Conservation (phyloP, 2,113 vertebrate species). For the Gambusia holbrooki region DNA sequence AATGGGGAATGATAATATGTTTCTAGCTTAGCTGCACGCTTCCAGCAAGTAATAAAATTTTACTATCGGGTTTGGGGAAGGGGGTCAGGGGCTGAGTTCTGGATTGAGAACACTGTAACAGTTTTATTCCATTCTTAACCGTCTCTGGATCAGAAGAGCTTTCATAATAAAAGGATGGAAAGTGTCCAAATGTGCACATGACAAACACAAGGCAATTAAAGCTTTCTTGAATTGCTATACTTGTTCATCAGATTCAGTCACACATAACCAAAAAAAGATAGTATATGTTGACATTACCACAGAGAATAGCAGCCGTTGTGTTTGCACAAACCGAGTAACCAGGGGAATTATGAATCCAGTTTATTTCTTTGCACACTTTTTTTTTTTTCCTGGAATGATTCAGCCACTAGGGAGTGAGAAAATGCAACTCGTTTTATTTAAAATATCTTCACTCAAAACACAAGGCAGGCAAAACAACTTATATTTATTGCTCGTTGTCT, state of each 20-base stretch:
- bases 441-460: constrained; percentile 56
- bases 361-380: constrained; percentile 46
- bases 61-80: constrained; percentile 11
- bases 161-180: constrained; percentile 25
- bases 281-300: constrained; percentile 24
- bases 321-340: constrained; percentile 22
- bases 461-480: constrained; percentile 43
- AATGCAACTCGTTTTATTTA: constrained; percentile 53
- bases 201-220: constrained; percentile 9
- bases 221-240: constrained; percentile 49
- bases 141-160: constrained; percentile 28
- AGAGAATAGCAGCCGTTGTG: constrained; percentile 35
- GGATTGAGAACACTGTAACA: constrained; percentile 21
- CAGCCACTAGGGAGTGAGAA: constrained; percentile 17
- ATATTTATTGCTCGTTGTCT: constrained; percentile 61
- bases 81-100: constrained; percentile 3
- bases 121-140: constrained; percentile 29
- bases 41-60: constrained; percentile 31
- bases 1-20: constrained; percentile 10
- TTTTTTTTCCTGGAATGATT: constrained; percentile 42
- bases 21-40: background rate
- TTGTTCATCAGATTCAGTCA: constrained; percentile 33
- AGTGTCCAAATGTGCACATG: constrained; percentile 24
- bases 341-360: constrained; percentile 47
- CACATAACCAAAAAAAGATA: constrained; percentile 33